Evolutionary conservation across 2,888 invertebrate species (phyloP).

Genomic region (Cantharis lateralis): DNA sequence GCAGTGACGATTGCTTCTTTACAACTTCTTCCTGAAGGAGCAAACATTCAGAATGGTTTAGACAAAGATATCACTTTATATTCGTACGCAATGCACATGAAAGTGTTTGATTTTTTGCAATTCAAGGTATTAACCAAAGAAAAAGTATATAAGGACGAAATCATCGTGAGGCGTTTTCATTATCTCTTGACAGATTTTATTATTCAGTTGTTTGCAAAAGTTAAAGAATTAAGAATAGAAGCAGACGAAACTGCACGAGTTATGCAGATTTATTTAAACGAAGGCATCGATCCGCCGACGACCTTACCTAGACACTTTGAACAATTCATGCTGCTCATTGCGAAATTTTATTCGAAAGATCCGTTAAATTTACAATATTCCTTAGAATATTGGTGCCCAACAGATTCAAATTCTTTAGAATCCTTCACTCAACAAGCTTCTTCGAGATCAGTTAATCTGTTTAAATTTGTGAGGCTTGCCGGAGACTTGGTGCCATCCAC

Average conservation of each 20-base stretch:
- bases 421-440: conserved; percentile 54
- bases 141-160: conserved; percentile 74
- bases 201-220: conserved; percentile 88
- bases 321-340: conserved; percentile 78
- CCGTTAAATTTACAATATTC: conserved; percentile 70
- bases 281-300: conserved; percentile 78
- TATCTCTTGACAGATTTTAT: conserved; percentile 89
- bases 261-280: conserved; percentile 72
- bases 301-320: conserved; percentile 81
- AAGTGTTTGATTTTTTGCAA: conserved; percentile 80
- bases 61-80: conserved; percentile 83
- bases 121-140: conserved; percentile 73
- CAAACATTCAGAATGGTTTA: conserved; percentile 61
- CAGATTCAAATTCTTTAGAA: conserved; percentile 55
- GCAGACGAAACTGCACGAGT: conserved; percentile 90
- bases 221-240: conserved; percentile 78
- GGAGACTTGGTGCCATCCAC: conserved; percentile 85
- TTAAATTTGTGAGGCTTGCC: conserved; percentile 88
- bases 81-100: conserved; percentile 77
- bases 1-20: conserved; percentile 70
- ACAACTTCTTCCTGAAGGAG: conserved; percentile 61
- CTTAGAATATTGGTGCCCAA: conserved; percentile 82
- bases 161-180: conserved; percentile 83
- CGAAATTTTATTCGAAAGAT: conserved; percentile 78
- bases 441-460: conserved; percentile 76